Percentiles rank a stretch among this genome's conserved stretches.
Evolutionary conservation across 2,113 vertebrate genomes (phyloP).

Genomic region (Solea solea): DNA sequence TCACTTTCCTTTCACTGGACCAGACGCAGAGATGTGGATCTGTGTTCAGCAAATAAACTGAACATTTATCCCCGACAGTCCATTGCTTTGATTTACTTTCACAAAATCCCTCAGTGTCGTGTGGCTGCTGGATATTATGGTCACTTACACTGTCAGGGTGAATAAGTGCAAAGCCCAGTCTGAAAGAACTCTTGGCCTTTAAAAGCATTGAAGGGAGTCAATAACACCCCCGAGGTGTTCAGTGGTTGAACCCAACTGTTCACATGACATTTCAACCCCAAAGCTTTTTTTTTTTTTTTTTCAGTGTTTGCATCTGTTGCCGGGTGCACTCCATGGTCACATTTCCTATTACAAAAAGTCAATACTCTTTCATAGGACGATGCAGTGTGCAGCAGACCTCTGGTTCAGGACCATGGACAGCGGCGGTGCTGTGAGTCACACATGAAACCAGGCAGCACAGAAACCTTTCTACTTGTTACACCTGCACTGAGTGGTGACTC

Average conservation of each 20-base stretch:
- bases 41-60: slow-evolving; percentile 37
- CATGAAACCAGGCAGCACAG: slow-evolving; percentile 31
- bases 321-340: slow-evolving; percentile 71
- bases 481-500: slow-evolving; percentile 6
- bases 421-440: slow-evolving; percentile 55
- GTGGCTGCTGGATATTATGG: slow-evolving; percentile 61
- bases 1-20: background rate
- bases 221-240: slow-evolving; percentile 80
- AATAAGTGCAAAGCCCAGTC: slow-evolving; percentile 62
- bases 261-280: slow-evolving; percentile 81
- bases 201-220: slow-evolving; percentile 76
- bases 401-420: slow-evolving; percentile 80
- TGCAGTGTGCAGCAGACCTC: slow-evolving; percentile 66
- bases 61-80: slow-evolving; percentile 33
- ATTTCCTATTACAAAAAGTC: slow-evolving; percentile 79
- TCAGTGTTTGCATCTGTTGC: slow-evolving; percentile 67
- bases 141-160: slow-evolving; percentile 51
- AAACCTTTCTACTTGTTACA: slow-evolving; percentile 17
- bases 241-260: slow-evolving; percentile 82
- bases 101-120: slow-evolving; percentile 47
- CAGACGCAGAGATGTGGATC: slow-evolving; percentile 15
- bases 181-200: slow-evolving; percentile 75
- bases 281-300: slow-evolving; percentile 62
- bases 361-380: slow-evolving; percentile 72
- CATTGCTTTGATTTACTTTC: slow-evolving; percentile 54